Evolutionary conservation across 2,797 vertebrate genomes (phyloP).

Genomic region (Poeciliopsis infans): DNA sequence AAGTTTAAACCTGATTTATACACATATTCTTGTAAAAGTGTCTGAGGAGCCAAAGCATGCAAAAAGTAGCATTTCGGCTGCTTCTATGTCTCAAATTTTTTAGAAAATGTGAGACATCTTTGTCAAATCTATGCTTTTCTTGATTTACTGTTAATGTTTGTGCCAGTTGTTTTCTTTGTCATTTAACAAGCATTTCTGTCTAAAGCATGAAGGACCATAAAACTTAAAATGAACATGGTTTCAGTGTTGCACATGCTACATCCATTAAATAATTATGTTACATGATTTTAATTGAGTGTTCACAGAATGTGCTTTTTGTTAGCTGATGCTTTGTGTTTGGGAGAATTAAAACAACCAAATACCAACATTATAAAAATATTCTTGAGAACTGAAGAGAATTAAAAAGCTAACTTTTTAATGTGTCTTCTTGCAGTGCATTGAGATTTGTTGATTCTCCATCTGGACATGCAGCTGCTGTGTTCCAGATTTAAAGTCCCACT

Average conservation of each 20-base stretch:
- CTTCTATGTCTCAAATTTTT: neutral
- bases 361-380: neutral
- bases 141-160: neutral
- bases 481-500: slow-evolving; percentile 48
- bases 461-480: slow-evolving; percentile 53
- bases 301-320: neutral
- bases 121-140: neutral
- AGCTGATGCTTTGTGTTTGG: neutral
- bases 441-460: slow-evolving; percentile 44
- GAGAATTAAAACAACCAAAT: neutral
- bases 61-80: neutral
- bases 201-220: neutral
- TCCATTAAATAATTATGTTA: neutral
- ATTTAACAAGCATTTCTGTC: neutral
- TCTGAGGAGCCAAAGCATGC: neutral
- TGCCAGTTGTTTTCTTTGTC: neutral
- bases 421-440: slow-evolving; percentile 1
- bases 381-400: neutral
- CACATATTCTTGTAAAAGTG: neutral
- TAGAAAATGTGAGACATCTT: neutral
- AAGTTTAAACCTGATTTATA: neutral
- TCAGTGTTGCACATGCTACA: neutral
- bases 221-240: neutral
- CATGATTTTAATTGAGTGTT: neutral
- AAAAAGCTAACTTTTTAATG: neutral